Base-by-base conservation (phyloP, 2,113 vertebrate species). In the Sclerurus mexicanus region DNA sequence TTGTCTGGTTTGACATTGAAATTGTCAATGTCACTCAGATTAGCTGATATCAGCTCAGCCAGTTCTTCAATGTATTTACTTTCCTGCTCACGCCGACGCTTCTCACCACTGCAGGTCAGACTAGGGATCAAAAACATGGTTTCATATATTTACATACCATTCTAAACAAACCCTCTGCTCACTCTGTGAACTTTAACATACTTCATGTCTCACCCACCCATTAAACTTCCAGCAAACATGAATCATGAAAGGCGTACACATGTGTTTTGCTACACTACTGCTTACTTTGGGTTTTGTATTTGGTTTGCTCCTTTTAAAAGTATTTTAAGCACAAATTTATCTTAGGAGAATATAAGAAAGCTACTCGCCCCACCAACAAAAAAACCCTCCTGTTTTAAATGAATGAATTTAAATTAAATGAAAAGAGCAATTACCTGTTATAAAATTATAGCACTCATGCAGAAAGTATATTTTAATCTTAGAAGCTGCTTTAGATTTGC, bases 1-100 rank as follows among this genome's bases (percentile, higher is more conserved):
- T 99, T 99, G 98, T 99, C 99, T 59, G 99, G 99, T 96, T 99
- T 99, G 95, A 99, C 99, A 96, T 99, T 99, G 98, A 99, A 99
- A 97, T 98, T 99, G 98, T 99, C 99, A 72, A 99, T 99, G 98
- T 99, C 99, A 66, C 99, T 99, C 92, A 99, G 98, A 98, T 99
- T 99, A 96, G 99, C 99, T 67, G 99, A 99, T 97, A 99, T 99
- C 96, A 99, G 98, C 93, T 99, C 99, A 58, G 99, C 99, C 97
- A 99, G 95, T 92, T 99, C 99, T 97, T 99, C 99, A 71, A 99
- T 99, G 87, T 99, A 99, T 97, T 99, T 99, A 97, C 98, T 99
- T 98, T 99, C 99, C 98, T 99, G 99, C 96, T 99, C 99, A 93
- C 99, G 98, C 73, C 99, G 98, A 92, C 99, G 98, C 97, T 99